phyloP scores from a whole-genome alignment of 2,888 invertebrate species.

The Agonopterix alstromeriana region DNA sequence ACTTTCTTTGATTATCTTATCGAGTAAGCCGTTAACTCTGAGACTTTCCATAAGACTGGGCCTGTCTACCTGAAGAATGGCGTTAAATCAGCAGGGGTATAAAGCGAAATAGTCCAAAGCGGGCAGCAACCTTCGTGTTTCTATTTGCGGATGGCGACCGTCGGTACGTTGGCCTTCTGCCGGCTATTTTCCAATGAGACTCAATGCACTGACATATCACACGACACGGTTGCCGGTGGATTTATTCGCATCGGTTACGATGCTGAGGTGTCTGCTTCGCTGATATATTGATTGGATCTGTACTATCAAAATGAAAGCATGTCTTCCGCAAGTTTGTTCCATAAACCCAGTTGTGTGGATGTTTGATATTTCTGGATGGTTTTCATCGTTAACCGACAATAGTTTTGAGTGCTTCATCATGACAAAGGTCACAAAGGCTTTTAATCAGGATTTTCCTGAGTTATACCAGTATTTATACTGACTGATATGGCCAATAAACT shows the following conservation, averaged over 20 bases:
- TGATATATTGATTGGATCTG: conserved; percentile 1
- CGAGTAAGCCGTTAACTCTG: conserved; percentile 2
- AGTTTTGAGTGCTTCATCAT: no score
- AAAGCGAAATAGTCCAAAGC: conserved; percentile 52
- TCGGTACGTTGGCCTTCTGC: conserved; percentile 66
- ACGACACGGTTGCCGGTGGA: conserved; percentile 25
- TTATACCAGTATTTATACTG: no score
- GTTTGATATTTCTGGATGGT: no score
- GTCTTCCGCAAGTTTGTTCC: neutral
- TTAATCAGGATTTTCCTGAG: no score
- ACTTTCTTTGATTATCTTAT: conserved; percentile 5
- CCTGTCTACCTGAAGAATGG: neutral
- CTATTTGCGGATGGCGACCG: conserved; percentile 61
- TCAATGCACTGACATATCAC: conserved; percentile 42
- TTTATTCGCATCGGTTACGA: conserved; percentile 21
- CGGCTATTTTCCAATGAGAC: conserved; percentile 57
- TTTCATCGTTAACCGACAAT: no score
- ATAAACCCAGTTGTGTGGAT: neutral
- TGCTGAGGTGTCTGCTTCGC: neutral
- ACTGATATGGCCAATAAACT: no score
- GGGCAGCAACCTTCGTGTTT: conserved; percentile 58
- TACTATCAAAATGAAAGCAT: neutral
- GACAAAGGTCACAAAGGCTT: no score
- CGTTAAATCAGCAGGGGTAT: conserved; percentile 24
- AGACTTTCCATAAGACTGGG: conserved; percentile 11